phyloP scores from a whole-genome alignment of 2,888 invertebrate species.

The Meiosimyza decipiens region DNA sequence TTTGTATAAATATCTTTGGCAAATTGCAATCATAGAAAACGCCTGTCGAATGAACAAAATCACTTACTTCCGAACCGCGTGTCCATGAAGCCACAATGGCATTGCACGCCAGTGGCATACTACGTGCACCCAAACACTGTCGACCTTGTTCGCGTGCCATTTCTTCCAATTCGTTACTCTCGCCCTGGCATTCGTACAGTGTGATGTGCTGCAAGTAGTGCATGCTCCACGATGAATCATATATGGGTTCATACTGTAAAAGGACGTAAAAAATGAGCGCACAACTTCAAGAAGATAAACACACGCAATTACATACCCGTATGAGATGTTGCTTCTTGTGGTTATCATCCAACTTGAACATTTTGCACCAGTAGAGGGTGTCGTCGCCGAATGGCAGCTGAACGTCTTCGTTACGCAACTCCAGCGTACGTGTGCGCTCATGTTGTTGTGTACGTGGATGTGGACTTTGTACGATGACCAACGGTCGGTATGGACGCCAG shows the following conservation, averaged over 20 bases:
- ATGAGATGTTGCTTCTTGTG: constrained; percentile 73
- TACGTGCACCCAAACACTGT: constrained; percentile 70
- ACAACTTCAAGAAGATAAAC: constrained; percentile 35
- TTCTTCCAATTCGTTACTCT: constrained; percentile 67
- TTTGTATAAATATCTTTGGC: not conserved
- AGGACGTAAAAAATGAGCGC: not conserved
- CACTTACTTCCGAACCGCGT: constrained; percentile 71
- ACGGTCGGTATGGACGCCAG: constrained; percentile 70
- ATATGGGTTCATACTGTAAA: constrained; percentile 73
- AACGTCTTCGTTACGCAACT: constrained; percentile 69
- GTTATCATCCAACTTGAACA: constrained; percentile 71
- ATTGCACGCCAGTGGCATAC: constrained; percentile 70
- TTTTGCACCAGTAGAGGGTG: constrained; percentile 73
- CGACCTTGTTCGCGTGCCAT: constrained; percentile 69
- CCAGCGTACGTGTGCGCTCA: constrained; percentile 65
- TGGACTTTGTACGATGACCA: constrained; percentile 71
- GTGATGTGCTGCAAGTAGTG: constrained; percentile 74
- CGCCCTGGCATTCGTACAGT: constrained; percentile 74
- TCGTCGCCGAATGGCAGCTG: constrained; percentile 71
- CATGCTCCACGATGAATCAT: constrained; percentile 70
- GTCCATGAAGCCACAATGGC: constrained; percentile 76
- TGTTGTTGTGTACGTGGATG: constrained; percentile 56
- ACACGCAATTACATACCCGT: constrained; percentile 67
- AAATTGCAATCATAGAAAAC: constrained; percentile 17
- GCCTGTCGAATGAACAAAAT: not conserved